Base-by-base conservation (phyloP, 2,797 vertebrate genomes). In the Parauchenoglanis ngamensis region DNA sequence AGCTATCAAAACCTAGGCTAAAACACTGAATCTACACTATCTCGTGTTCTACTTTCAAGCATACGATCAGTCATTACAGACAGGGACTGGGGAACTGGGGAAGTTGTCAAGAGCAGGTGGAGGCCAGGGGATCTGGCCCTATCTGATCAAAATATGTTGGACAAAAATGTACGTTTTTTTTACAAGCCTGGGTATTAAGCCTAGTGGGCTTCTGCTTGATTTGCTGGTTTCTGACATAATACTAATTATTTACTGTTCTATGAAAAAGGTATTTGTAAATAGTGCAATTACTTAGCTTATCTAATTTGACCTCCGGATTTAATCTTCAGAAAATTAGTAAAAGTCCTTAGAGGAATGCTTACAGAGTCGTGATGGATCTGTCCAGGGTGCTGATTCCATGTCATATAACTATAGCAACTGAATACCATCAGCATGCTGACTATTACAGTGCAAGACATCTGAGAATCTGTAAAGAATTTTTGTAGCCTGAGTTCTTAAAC, bases 341-440 rank as follows among this genome's bases (percentile, higher is more conserved):
- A 86, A 31, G 73, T 88, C 89, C 81, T 89, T 52, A 46, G 86
- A 90, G 90, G 54, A 76, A 86, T 87, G 85, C 52, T 85, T 73
- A 77, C 67, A 81, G 68, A 35, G 52, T 86, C 86, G 85, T 90
- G 88, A 85, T 90, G 92, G 88, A 90, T 79, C 92, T 93, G 91
- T 94, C 94, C 93, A 94, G 93, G 92, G 92, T 95, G 89, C 93
- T 88, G 92, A 94, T 85, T 82, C 63, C 10, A 59, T n/a, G n/a
- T 63, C 19, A 85, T n/a, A 75, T 49, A 68, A 13, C 49, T 68
- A 46, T 2, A 63, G n/a, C 13, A 63, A 81, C 13, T 46, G 40
- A 46, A 57, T 59, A 7, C 3, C 23, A 8, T 44, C 6, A 61
- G 23, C 35, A 61, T 61, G 25, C 35, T 44, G n/a, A 28, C n/a